Percentiles rank a stretch among this genome's conserved stretches.
phyloP scores from a whole-genome alignment of 1,140 invertebrate species.

The Heliconius melpomene region DNA sequence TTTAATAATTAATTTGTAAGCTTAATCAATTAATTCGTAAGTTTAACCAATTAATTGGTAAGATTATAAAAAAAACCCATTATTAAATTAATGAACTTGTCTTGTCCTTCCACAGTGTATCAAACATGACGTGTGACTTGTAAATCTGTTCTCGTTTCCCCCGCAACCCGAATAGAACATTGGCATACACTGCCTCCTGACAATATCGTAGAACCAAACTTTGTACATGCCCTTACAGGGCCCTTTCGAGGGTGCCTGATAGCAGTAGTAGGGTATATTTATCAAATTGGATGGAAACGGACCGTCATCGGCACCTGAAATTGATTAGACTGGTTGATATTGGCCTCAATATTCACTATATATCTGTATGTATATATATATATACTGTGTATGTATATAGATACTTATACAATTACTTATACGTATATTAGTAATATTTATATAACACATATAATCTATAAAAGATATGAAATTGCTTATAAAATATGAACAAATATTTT shows the following conservation, averaged over 20 bases:
- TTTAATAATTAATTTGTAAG: no score
- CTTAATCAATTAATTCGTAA: no score
- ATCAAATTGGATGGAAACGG: slow-evolving; percentile 64
- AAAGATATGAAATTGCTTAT: no score
- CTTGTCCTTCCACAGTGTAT: slow-evolving; percentile 55
- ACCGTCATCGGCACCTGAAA: slow-evolving; percentile 66
- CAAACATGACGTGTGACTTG: slow-evolving; percentile 48
- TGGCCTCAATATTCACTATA: not conserved
- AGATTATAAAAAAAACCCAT: no score
- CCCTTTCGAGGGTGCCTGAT: slow-evolving; percentile 66
- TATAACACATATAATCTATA: no score
- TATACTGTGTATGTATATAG: not conserved
- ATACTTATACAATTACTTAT: not conserved
- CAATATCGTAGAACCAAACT: slow-evolving; percentile 68
- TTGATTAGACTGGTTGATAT: slow-evolving; percentile 33
- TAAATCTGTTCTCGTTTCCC: slow-evolving; percentile 71
- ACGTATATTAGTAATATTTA: no score
- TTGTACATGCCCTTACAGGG: slow-evolving; percentile 56
- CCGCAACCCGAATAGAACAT: slow-evolving; percentile 74
- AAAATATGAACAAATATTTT: no score
- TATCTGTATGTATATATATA: no score
- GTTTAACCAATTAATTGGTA: no score
- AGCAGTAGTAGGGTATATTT: slow-evolving; percentile 72
- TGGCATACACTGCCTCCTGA: slow-evolving; percentile 62
- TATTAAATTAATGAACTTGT: slow-evolving; percentile 30